A percentile compares a stretch with the other conserved stretches of the same genome.
phyloP scores from a whole-genome alignment of 2,797 vertebrate genomes.

The Clarias laeviceps region DNA sequence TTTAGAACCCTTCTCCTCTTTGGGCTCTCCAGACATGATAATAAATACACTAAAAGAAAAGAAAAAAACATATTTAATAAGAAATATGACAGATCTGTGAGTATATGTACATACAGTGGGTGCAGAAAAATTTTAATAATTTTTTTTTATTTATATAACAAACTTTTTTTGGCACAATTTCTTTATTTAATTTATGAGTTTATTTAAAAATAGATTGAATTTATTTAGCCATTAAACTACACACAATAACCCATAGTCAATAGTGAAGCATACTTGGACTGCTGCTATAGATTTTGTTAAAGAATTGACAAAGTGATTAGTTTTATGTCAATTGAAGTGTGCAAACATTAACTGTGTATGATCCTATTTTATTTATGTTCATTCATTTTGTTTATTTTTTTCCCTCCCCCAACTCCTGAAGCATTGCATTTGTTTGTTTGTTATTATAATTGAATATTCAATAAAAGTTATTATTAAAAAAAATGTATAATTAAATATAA shows the following conservation, averaged over 20 bases:
- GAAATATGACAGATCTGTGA: neutral
- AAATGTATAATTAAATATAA: too few species aligned
- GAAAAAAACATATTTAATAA: neutral
- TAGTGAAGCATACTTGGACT: neutral
- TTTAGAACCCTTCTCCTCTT: conserved; percentile 78
- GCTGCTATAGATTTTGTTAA: too few species aligned
- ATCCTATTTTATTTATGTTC: too few species aligned
- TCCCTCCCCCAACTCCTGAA: too few species aligned
- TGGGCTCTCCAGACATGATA: conserved; percentile 78
- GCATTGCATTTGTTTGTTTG: too few species aligned
- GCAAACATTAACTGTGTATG: too few species aligned
- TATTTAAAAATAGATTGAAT: neutral
- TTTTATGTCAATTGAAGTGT: too few species aligned
- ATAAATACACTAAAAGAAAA: conserved; percentile 76
- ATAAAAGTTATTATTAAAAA: too few species aligned
- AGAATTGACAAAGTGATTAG: too few species aligned
- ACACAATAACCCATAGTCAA: neutral
- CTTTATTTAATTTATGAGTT: neutral
- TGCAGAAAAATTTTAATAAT: neutral
- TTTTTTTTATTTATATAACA: neutral
- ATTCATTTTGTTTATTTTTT: too few species aligned
- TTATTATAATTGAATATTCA: too few species aligned
- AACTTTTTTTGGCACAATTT: neutral
- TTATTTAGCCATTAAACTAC: neutral
- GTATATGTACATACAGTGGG: neutral